Conservation (phyloP, 2,888 invertebrate species). For the Acrobasis repandana region DNA sequence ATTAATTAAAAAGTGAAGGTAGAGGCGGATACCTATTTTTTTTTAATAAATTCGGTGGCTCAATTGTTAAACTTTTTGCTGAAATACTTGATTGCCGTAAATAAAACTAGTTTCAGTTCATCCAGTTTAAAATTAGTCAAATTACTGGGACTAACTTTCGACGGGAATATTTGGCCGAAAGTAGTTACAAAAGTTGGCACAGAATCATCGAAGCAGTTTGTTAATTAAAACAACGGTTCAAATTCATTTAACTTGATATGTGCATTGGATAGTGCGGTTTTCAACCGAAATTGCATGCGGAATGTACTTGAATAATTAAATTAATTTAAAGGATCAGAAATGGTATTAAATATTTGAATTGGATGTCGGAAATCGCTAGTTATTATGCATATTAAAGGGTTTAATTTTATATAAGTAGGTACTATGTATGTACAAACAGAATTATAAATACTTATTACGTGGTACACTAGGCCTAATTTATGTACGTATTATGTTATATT, state of each 20-base stretch:
- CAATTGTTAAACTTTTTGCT: background rate
- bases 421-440: too few relatives aligned
- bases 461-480: too few relatives aligned
- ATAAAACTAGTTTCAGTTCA: background rate
- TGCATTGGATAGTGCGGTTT: slow-evolving; percentile 3
- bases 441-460: too few relatives aligned
- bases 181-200: background rate
- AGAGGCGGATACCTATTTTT: background rate
- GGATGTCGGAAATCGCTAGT: too few relatives aligned
- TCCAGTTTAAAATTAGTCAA: slow-evolving; percentile 2
- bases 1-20: too few relatives aligned
- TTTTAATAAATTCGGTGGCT: background rate
- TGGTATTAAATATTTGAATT: too few relatives aligned
- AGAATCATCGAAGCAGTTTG: slow-evolving; percentile 7
- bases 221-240: slow-evolving; percentile 13
- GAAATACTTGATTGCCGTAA: background rate
- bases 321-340: background rate
- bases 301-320: background rate
- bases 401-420: too few relatives aligned
- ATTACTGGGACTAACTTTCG: background rate
- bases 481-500: too few relatives aligned
- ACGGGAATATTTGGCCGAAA: background rate
- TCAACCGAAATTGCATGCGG: background rate
- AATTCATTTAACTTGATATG: background rate
- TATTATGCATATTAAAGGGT: too few relatives aligned